Base-by-base conservation (phyloP, 2,888 invertebrate species). In the Mimachlamys varia region DNA sequence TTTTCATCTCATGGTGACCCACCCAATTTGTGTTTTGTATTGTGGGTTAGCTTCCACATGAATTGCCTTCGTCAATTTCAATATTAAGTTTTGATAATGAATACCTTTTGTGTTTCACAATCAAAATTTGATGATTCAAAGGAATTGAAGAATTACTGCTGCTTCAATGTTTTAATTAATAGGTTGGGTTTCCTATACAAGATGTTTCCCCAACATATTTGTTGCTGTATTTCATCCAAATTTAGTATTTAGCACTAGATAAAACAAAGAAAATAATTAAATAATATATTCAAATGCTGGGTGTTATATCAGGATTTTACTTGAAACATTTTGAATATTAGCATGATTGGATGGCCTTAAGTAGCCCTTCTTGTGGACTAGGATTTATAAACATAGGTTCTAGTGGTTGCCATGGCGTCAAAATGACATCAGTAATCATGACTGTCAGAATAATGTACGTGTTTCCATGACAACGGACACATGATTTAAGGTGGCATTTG, bases 331-430 rank as follows among this genome's bases (percentile, higher is more conserved):
- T 76, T 33, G 12, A 33, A 33, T 76, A 1, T 10, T 13, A 33
- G 15, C 33, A 76, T 33, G 19, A 10, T 22, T 13, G 4, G 76
- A 10, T 76, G 22, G 76, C 76, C 33, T 76, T 76, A 76, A 76
- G 76, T 76, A 76, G 76, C 76, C 76, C 33, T 76, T 22, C 76
- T 76, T 76, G 76, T 76, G 76, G 76, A 76, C 76, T 76, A 0
- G 10, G 76, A 76, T 76, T 76, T 76, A 76, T 76, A 76, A 76
- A 76, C 22, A 76, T 76, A 76, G 76, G 76, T 76, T 76, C 33
- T 27, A 76, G 76, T 76, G 76, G 76, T 76, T 76, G 76, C 76
- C 33, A 76, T 76, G 76, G 76, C 27, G 33, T 76, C 33, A 76
- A 76, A 33, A 33, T 76, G 76, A 76, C 76, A 76, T 76, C 76